A percentile compares a stretch with the other conserved stretches of the same genome.
phyloP scores from a whole-genome alignment of 2,113 vertebrate species.

The Ardeotis arabs region DNA sequence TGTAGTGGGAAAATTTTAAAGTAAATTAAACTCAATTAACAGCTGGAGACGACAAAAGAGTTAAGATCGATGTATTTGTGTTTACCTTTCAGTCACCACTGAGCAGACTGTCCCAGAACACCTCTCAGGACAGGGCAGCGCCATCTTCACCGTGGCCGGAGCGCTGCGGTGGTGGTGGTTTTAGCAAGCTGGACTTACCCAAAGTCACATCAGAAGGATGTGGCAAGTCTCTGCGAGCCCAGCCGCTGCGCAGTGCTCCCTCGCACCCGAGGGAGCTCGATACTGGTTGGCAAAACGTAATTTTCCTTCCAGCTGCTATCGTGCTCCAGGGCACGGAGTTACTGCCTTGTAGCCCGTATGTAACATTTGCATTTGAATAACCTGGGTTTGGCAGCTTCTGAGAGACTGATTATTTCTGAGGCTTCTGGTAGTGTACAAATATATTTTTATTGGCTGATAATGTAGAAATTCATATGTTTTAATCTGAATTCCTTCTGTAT shows the following conservation, averaged over 20 bases:
- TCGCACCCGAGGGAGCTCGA: accelerated
- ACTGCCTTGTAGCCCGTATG: no score
- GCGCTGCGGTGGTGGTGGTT: background rate
- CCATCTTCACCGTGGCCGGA: background rate
- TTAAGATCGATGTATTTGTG: background rate
- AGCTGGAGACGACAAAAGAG: background rate
- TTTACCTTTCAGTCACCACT: background rate
- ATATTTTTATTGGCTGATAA: background rate
- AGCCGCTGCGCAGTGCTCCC: background rate
- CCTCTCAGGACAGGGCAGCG: background rate
- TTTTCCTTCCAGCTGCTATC: background rate
- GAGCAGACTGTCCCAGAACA: background rate
- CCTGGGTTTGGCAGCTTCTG: background rate
- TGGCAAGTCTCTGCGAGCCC: background rate
- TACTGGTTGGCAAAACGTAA: no score
- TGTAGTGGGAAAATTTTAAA: background rate
- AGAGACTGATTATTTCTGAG: background rate
- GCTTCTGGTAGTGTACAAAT: background rate
- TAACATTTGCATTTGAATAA: background rate
- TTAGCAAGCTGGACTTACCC: no score
- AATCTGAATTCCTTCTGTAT: background rate
- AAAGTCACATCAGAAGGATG: background rate
- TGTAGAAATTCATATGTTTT: background rate
- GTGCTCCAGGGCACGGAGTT: accelerated
- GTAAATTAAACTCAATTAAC: background rate